phyloP scores from a whole-genome alignment of 2,888 invertebrate genomes.

The Mycalesis mineus region DNA sequence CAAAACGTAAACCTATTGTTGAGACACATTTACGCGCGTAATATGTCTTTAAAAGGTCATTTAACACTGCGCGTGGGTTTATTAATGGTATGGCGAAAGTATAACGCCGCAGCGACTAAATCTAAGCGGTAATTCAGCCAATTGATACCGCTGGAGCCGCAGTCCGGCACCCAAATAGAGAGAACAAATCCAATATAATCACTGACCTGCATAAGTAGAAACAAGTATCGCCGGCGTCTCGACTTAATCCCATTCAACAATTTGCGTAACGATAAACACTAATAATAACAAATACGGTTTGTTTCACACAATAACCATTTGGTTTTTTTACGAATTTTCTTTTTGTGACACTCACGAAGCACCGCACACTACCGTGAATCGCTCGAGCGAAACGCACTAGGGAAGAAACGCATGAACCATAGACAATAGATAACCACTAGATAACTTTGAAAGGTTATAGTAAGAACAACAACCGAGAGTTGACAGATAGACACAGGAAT shows the following conservation, averaged over 20 bases:
- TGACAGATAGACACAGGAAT: no score
- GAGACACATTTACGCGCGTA: conserved; percentile 2
- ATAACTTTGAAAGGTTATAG: neutral
- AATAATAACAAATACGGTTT: conserved; percentile 52
- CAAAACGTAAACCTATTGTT: neutral
- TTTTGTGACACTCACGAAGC: conserved; percentile 58
- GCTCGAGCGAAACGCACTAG: conserved; percentile 38
- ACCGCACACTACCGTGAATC: conserved; percentile 36
- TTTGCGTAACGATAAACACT: conserved; percentile 51
- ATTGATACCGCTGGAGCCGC: conserved; percentile 53
- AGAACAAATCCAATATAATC: conserved; percentile 27
- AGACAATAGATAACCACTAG: conserved; percentile 31
- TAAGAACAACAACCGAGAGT: no score
- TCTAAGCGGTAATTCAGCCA: conserved; percentile 39
- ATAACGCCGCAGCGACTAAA: conserved; percentile 25
- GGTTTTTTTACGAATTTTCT: conserved; percentile 57
- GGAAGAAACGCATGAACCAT: conserved; percentile 10
- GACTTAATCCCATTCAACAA: conserved; percentile 52
- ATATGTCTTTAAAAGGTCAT: neutral
- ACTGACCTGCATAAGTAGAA: conserved; percentile 58
- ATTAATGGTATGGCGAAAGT: conserved; percentile 18
- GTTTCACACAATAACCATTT: conserved; percentile 63
- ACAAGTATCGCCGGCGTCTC: conserved; percentile 37
- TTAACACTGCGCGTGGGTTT: conserved; percentile 10
- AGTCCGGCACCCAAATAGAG: conserved; percentile 68